Conservation (phyloP, 1,140 invertebrate species). For the Odontomachus brunneus region DNA sequence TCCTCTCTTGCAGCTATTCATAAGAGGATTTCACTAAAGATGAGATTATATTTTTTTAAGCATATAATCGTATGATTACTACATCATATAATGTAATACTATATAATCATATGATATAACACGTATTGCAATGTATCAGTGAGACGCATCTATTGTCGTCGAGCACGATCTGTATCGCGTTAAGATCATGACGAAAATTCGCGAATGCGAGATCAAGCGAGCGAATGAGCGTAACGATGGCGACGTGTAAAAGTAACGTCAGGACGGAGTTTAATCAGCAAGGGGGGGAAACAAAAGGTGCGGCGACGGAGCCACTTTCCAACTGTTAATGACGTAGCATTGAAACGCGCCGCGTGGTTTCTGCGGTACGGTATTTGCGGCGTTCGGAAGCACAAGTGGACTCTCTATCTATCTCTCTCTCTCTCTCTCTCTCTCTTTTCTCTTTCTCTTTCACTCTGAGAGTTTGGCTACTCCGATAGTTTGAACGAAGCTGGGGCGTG, state of each 20-base stretch:
- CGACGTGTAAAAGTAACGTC: conserved; percentile 28
- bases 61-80: too few species aligned
- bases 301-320: conserved; percentile 33
- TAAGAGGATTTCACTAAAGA: too few species aligned
- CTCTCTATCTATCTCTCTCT: background rate
- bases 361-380: conserved; percentile 24
- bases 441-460: too few species aligned
- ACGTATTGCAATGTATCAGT: too few species aligned
- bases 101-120: too few species aligned
- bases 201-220: conserved; percentile 14
- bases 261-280: conserved; percentile 46
- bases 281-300: conserved; percentile 21
- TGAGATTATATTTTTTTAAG: too few species aligned
- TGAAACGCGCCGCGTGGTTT: conserved; percentile 13
- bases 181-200: background rate
- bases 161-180: too few species aligned
- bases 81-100: too few species aligned
- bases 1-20: too few species aligned
- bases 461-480: background rate
- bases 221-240: conserved; percentile 9
- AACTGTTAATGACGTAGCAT: conserved; percentile 51
- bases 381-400: conserved; percentile 2
- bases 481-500: background rate
- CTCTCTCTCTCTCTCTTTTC: too few species aligned
- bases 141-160: too few species aligned